Percentiles rank a stretch among this genome's conserved stretches.
Evolutionary conservation across 2,888 invertebrate species (phyloP).

Genomic region (Pomacea canaliculata): DNA sequence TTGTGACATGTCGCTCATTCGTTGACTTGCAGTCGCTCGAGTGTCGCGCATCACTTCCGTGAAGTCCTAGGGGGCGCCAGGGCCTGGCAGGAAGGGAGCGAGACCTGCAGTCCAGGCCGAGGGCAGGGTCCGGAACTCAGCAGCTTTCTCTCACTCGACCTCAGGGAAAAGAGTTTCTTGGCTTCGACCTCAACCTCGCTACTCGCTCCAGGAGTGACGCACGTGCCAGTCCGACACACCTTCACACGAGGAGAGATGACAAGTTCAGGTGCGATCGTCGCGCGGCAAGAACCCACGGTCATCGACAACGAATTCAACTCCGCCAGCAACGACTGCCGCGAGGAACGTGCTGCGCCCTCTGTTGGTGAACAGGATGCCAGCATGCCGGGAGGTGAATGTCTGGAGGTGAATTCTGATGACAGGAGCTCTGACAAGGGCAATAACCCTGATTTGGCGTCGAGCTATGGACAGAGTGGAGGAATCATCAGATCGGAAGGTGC

Average conservation of each 20-base stretch:
- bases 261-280: constrained; percentile 33
- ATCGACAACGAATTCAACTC: constrained; percentile 21
- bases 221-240: constrained; percentile 54
- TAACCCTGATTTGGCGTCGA: background rate
- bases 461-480: too few species aligned
- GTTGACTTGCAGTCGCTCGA: background rate
- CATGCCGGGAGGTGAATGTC: background rate
- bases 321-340: background rate
- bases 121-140: constrained; percentile 43
- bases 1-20: too few species aligned
- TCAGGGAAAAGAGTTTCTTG: constrained; percentile 54
- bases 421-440: background rate
- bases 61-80: constrained; percentile 53
- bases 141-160: constrained; percentile 47
- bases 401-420: background rate
- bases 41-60: constrained; percentile 42
- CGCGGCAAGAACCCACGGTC: constrained; percentile 8
- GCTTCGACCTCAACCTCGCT: constrained; percentile 49
- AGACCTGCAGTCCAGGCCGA: constrained; percentile 41
- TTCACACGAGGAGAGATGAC: constrained; percentile 55
- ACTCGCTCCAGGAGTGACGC: constrained; percentile 48
- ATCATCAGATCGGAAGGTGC: too few species aligned
- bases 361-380: background rate
- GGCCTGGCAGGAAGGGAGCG: constrained; percentile 55
- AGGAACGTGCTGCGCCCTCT: too few species aligned